Evolutionary conservation across 2,888 invertebrate species (phyloP), one percentile per base, ranked within the genome.

Genomic region (Lithosia quadra): DNA sequence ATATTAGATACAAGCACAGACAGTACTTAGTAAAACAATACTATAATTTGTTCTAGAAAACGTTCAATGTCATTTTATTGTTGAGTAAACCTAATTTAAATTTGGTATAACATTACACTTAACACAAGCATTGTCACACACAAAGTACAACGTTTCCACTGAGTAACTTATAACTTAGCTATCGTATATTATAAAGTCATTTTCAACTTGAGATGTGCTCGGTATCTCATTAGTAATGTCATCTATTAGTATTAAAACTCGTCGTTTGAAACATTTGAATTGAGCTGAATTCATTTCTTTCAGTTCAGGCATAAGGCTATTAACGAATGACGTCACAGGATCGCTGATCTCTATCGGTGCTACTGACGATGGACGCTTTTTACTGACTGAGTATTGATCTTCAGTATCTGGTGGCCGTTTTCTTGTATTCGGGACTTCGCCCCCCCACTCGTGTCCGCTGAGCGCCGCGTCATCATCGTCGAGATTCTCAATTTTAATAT

Each of bases 221-320:
- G 79, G 77, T 13, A 68, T 74, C 24, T 77, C 74, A 0, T 68
- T 64, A 67, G 72, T 83, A 15, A 79, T 77, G 58, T 78, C 73
- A 63, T 80, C 80, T 63, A 83, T 78, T 24, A 84, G 61, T 5
- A 69, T 34, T 65, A 84, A 66, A 21, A 82, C 85, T 68, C 79
- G 67, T 66, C 85, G 71, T 63, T 85, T 85, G 56, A 84, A 85
- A 34, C 68, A 68, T 49, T 83, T 85, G 59, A 85, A 85, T 68
- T 85, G 84, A 3, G 67, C 49, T 0, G 70, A 69, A 62, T 77
- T 81, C 82, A 85, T 81, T 64, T 85, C 84, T 13, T 73, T 76
- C 1, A 85, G 69, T 66, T 85, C 85, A 0, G 84, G 84, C 55
- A 80, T 49, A 0, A 85, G 79, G 62, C 85, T 84, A 57, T 79